A percentile compares a stretch with the other conserved stretches of the same genome.
Evolutionary conservation across 2,888 invertebrate genomes (phyloP).

Genomic region (Sylvicola fuscatus): DNA sequence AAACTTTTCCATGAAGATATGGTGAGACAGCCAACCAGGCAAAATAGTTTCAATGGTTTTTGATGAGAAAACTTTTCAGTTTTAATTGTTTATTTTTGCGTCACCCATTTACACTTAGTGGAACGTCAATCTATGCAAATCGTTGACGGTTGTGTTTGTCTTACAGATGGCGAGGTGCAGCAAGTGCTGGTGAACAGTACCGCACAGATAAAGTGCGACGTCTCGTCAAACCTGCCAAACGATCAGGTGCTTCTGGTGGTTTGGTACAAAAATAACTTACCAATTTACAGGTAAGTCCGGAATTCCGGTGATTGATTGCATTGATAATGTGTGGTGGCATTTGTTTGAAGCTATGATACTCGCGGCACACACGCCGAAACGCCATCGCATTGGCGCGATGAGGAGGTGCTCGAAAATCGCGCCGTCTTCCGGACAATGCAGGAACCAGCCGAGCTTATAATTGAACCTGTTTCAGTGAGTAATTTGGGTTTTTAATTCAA

Average conservation of each 20-base stretch:
- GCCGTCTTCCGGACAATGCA: slow-evolving; percentile 35
- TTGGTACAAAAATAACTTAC: slow-evolving; percentile 80
- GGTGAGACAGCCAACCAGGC: too few relatives aligned
- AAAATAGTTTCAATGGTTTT: too few relatives aligned
- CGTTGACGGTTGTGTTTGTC: too few relatives aligned
- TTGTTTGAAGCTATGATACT: slow-evolving; percentile 34
- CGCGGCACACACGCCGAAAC: slow-evolving; percentile 34
- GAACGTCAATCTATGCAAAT: too few relatives aligned
- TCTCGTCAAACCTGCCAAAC: slow-evolving; percentile 50
- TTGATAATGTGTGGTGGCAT: slow-evolving; percentile 6
- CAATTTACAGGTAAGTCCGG: slow-evolving; percentile 90
- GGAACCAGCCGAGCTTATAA: slow-evolving; percentile 36
- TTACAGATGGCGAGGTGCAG: slow-evolving; percentile 25
- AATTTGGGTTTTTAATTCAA: too few relatives aligned
- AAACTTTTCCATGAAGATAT: too few relatives aligned
- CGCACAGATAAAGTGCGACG: slow-evolving; percentile 71
- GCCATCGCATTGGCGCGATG: slow-evolving; percentile 39
- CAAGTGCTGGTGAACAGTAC: slow-evolving; percentile 45
- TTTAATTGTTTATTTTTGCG: too few relatives aligned
- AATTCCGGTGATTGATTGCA: too few relatives aligned
- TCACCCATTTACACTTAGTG: too few relatives aligned
- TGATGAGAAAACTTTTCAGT: too few relatives aligned
- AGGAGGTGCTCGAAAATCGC: slow-evolving; percentile 35
- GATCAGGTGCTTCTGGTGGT: slow-evolving; percentile 70
- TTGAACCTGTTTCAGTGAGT: slow-evolving; percentile 33